phyloP scores from a whole-genome alignment of 2,113 vertebrate genomes.

The Hippoglossus stenolepis region DNA sequence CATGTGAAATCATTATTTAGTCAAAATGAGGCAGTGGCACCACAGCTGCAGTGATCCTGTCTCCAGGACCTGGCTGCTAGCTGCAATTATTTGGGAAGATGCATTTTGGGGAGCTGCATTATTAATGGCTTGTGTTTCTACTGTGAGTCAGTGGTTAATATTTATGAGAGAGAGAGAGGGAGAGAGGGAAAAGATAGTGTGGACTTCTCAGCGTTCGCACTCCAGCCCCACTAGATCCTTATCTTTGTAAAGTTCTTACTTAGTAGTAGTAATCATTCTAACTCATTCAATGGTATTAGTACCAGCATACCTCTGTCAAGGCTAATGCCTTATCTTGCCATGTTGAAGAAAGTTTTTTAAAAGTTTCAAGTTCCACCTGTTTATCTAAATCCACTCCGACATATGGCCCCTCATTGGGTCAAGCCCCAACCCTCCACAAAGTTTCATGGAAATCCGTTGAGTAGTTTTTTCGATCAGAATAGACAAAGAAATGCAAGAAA shows the following conservation, averaged over 20 bases:
- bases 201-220: neutral
- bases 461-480: too few species aligned
- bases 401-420: too few species aligned
- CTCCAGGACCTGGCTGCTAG: constrained; percentile 45
- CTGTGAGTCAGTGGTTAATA: constrained; percentile 51
- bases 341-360: too few species aligned
- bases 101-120: constrained; percentile 61
- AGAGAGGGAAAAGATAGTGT: neutral
- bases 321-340: too few species aligned
- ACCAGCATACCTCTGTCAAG: neutral
- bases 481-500: too few species aligned
- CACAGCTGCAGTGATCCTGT: constrained; percentile 35
- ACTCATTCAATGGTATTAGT: constrained; percentile 3
- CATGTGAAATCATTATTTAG: constrained; percentile 48
- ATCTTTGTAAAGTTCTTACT: neutral
- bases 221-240: constrained; percentile 10
- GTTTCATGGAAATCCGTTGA: too few species aligned
- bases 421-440: too few species aligned
- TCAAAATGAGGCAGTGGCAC: constrained; percentile 32
- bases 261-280: neutral
- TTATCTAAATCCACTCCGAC: too few species aligned
- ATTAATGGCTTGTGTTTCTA: constrained; percentile 53
- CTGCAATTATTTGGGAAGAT: constrained; percentile 65
- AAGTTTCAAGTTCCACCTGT: too few species aligned
- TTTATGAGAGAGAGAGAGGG: constrained; percentile 38